Conservation (phyloP, 2,888 invertebrate species). For the Drosophila quasianomalipes region DNA sequence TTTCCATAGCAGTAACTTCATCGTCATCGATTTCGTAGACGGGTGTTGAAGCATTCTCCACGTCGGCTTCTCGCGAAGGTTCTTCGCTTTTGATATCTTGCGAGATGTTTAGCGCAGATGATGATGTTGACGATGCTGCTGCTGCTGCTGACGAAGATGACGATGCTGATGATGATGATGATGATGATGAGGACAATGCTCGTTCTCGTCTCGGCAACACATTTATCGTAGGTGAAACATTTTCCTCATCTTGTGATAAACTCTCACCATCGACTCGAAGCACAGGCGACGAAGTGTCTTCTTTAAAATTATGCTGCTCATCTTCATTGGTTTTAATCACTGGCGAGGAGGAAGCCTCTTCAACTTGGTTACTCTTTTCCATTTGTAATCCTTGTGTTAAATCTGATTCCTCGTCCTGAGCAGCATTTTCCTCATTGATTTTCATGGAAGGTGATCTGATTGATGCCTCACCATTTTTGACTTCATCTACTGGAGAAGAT, state of each 20-base stretch:
- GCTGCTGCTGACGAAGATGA: background rate
- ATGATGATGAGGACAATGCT: background rate
- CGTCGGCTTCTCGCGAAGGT: background rate
- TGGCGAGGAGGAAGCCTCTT: slow-evolving; percentile 15
- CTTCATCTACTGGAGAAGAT: background rate
- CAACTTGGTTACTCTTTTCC: slow-evolving; percentile 1
- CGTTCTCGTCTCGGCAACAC: background rate
- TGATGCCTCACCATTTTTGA: slow-evolving; percentile 8
- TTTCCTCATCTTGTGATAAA: slow-evolving; percentile 29
- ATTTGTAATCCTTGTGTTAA: background rate
- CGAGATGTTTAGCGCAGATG: slow-evolving; percentile 11
- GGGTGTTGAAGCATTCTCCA: slow-evolving; percentile 2
- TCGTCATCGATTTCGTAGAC: slow-evolving; percentile 23
- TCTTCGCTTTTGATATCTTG: slow-evolving; percentile 14
- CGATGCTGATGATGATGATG: slow-evolving; percentile 1
- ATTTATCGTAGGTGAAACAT: slow-evolving; percentile 1
- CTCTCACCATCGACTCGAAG: background rate
- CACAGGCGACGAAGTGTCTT: slow-evolving; percentile 12
- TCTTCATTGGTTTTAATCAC: slow-evolving; percentile 10
- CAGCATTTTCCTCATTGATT: background rate
- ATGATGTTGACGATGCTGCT: background rate
- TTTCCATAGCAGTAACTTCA: slow-evolving; percentile 3
- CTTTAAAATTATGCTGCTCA: background rate
- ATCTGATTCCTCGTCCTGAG: background rate
- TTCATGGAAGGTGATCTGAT: background rate